Percentiles rank a stretch among this genome's conserved stretches.
phyloP scores from a whole-genome alignment of 2,888 invertebrate genomes.

The Drosophila rellima region DNA sequence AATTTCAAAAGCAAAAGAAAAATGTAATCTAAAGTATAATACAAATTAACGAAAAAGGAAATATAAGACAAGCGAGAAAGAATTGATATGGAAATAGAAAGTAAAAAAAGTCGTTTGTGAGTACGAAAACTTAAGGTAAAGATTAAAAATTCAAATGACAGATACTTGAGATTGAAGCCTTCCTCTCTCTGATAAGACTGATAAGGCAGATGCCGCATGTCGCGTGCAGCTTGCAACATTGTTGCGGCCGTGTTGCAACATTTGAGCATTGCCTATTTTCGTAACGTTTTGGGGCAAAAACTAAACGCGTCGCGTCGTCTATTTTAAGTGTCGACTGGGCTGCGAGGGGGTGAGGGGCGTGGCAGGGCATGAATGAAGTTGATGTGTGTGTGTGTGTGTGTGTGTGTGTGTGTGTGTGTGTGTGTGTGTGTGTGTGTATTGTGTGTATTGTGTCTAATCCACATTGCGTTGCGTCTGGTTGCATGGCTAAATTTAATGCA shows the following conservation, averaged over 20 bases:
- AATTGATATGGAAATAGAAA: no score
- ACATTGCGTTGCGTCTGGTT: constrained; percentile 24
- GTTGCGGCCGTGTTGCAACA: constrained; percentile 17
- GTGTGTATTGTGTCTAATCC: constrained; percentile 28
- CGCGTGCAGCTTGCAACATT: constrained; percentile 12
- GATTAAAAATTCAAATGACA: not conserved
- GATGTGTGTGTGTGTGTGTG: no score
- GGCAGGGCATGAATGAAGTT: constrained; percentile 68
- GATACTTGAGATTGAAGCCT: not conserved
- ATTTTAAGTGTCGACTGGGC: not conserved
- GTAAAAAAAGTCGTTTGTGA: no score
- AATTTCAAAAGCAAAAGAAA: no score
- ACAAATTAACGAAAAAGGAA: no score
- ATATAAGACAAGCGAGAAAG: no score
- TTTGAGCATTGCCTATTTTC: constrained; percentile 21
- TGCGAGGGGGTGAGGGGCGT: constrained; percentile 28
- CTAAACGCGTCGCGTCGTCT: constrained; percentile 26
- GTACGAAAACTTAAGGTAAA: no score
- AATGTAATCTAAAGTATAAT: no score
- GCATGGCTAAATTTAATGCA: constrained; percentile 67
- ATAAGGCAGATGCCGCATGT: not conserved
- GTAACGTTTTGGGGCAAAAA: constrained; percentile 9
- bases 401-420: no score
- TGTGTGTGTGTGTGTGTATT: no score
- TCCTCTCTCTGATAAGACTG: not conserved